Conservation (phyloP, 1,140 invertebrate genomes). For the Cataglyphis hispanica region DNA sequence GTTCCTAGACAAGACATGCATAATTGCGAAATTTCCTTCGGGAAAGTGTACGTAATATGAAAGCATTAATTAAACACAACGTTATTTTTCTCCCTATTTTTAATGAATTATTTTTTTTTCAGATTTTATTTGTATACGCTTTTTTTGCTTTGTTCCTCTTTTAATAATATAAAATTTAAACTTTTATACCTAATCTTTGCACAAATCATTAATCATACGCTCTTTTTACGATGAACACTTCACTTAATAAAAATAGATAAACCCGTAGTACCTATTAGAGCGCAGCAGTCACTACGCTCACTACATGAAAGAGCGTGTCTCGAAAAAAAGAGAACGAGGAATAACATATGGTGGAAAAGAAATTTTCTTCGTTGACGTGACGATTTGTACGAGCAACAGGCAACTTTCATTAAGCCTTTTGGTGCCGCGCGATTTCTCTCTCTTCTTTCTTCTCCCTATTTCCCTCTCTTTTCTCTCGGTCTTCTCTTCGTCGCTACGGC, state of each 20-base stretch:
- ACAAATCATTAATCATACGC: background rate
- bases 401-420: conserved; percentile 83
- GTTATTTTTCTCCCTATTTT: background rate
- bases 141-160: conserved; percentile 3
- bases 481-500: conserved; percentile 57
- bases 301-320: conserved; percentile 29
- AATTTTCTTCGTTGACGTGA: conserved; percentile 75
- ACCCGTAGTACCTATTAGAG: conserved; percentile 25
- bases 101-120: conserved; percentile 3
- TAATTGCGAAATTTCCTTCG: background rate
- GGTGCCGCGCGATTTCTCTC: conserved; percentile 61
- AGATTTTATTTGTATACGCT: background rate
- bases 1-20: background rate
- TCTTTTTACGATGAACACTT: conserved; percentile 43
- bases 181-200: conserved; percentile 16
- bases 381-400: conserved; percentile 82
- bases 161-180: background rate
- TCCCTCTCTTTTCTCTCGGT: conserved; percentile 1
- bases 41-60: background rate
- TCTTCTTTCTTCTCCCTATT: background rate
- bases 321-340: background rate
- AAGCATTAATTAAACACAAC: background rate
- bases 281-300: conserved; percentile 30
- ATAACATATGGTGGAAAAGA: conserved; percentile 48
- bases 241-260: conserved; percentile 59